Percentiles rank a stretch among this genome's conserved stretches.
phyloP scores from a whole-genome alignment of 2,888 invertebrate genomes.

The Metacarcinus magister region DNA sequence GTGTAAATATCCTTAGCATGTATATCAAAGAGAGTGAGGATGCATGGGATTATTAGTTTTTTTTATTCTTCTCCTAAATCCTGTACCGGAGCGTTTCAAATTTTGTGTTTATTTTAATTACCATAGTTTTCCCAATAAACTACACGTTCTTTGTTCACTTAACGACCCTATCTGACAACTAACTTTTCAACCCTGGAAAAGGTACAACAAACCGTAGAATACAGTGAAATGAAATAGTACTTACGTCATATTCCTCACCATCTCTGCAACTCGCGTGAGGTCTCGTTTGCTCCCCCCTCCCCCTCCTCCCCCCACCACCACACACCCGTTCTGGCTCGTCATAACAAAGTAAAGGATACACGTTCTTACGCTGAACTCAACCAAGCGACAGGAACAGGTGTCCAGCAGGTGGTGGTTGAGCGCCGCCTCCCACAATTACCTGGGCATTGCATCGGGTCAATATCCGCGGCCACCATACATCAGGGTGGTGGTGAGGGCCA shows the following conservation, averaged over 20 bases:
- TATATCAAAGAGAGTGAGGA: not conserved
- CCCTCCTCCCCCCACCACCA: not conserved
- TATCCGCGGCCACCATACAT: not conserved
- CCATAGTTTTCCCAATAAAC: not conserved
- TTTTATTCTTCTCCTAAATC: not conserved
- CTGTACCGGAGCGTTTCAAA: not conserved
- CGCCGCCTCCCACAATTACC: not conserved
- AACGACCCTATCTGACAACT: not conserved
- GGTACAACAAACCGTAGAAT: not conserved
- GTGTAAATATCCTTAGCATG: not conserved
- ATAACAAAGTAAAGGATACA: not conserved
- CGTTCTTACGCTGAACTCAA: not conserved
- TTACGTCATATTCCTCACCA: not conserved
- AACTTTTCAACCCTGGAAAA: not conserved
- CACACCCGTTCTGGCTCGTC: not conserved
- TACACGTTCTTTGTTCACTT: not conserved
- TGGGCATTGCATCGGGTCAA: not conserved
- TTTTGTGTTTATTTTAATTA: not conserved
- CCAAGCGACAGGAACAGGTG: not conserved
- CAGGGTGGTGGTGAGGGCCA: not conserved
- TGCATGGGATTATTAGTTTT: not conserved
- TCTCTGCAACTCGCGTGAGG: not conserved
- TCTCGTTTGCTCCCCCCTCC: not conserved
- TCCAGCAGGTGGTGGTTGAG: not conserved
- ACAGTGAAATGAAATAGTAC: not conserved